Evolutionary conservation across 2,888 invertebrate species (phyloP), one percentile per base, ranked within the genome.

Genomic region (Pharmacophagus antenor): DNA sequence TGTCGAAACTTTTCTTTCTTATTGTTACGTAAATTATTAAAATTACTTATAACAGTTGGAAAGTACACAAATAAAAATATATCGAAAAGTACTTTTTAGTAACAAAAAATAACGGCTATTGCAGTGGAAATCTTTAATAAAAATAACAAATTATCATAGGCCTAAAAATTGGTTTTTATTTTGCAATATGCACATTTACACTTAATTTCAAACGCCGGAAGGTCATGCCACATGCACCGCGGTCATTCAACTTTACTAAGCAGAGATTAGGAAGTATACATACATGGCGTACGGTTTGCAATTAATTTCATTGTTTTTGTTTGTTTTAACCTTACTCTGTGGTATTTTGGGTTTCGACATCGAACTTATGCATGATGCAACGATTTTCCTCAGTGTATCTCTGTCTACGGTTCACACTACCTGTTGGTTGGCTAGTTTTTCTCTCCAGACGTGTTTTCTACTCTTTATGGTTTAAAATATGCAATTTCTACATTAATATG

Each of bases 311-410:
- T 48, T 50, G 22, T 56, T 56, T 57, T 44, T 41, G 41, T 59
- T 49, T 58, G 42, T 25, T 63, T 48, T 67, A 62, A 49, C 46
- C 22, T 53, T 58, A 27, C n/a, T n/a, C n/a, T 12, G 27, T 4
- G 12, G 44, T 54, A 49, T 59, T 54, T 59, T 42, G 17, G 47
- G 53, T 54, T 49, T 25, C 15, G 18, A 25, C 21, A 18, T 25
- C 7, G 42, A 52, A 53, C 37, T 42, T 54, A 21, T 44, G 27
- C 6, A 21, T 61, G 62, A 59, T 63, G 63, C n/a, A 47, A 31
- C 55, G n/a, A 47, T 62, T 77, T 76, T 81, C 83, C 82, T 82
- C 82, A 80, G 65, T 76, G 76, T 69, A 63, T 80, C 82, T 80
- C 78, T 77, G 68, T 82, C 77, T 67, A 23, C 49, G 58, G n/a